Base-by-base conservation (phyloP, 2,888 invertebrate genomes). In the Cheilosia impressa region DNA sequence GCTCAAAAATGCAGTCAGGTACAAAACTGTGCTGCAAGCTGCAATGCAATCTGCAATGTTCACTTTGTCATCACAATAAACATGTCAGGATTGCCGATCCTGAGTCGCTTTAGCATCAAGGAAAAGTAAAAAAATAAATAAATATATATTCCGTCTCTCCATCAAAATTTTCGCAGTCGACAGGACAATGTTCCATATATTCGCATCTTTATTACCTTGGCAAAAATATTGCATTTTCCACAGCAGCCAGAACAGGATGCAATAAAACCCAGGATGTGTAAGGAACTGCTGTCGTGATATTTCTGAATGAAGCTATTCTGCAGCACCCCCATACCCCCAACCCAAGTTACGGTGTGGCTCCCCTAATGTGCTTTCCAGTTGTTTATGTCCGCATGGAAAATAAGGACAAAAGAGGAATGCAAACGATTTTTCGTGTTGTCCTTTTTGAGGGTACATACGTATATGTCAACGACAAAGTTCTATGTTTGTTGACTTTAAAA, bases 261-360 rank as follows among this genome's bases (percentile, higher is more conserved):
- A 81, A 81, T 81, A 75, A 81, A 81, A 80, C 73, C 80, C 80
- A 80, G 80, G 68, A 75, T 69, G 80, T 81, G 69, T 75, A 81
- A 63, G 80, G 80, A 75, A 81, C 75, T 81, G 80, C 69, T 81
- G 80, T 81, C 63, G 69, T 81, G 80, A 81, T 81, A 69, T 60
- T 81, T 81, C 75, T 69, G 80, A 81, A 81, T 75, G 80, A 81
- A 81, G 75, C 80, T 62, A 81, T 81, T 81, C 69, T 73, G 53
- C 53, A 68, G 43, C 62, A 45, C 31, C 58, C 52, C 53, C 50
- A 50, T 15, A 4, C 47, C 45, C 45, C 27, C 38, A 6, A 34
- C 43, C 65, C 60, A 47, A 43, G 47, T 66, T 50, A 69, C 69
- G 17, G 50, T 57, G 57, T 47, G 41, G 38, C 57, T 41, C 38